Base-by-base conservation (phyloP, 2,888 invertebrate genomes). In the Phengaris arion region DNA sequence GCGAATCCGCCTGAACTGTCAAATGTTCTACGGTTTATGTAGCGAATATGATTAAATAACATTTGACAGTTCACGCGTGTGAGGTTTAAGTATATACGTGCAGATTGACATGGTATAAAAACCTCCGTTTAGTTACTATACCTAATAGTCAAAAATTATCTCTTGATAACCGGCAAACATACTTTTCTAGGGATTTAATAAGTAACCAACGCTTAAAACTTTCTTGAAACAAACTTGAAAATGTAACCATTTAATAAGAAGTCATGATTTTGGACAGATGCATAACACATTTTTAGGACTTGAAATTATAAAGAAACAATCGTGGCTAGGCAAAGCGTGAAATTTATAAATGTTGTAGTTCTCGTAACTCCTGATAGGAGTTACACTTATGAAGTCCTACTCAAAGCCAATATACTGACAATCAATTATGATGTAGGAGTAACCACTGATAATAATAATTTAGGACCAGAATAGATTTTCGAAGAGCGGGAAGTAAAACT, bases 1-100 rank as follows among this genome's bases (percentile, higher is more conserved):
- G 83, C 83, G 83, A 22, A 22, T 22, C 22, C 22, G 22, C 22
- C 22, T 22, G 22, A 22, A 22, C 22, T 22, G 22, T 22, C 22
- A 22, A 22, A 22, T 22, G 22, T 22, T 22, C 22, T 22, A 22
- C 22, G 22, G 22, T 22, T 22, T 22, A 22, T 22, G 22, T 22
- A 22, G 22, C 22, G 1, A 22, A 22, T 22, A 22, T 22, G 22
- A 22, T 22, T 22, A 22, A 22, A 22, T 22, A 74, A 57, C 13
- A 54, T 72, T 72, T 35, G 72, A 72, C 72, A 13, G 12, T 51
- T 72, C 22, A 35, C 13, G 13, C 15, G 22, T 46, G 45, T 45
- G 48, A 12, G 68, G n/a, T n/a, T 48, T 69, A 6, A 46, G n/a
- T n/a, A 13, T 4, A 45, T 48, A 46, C 48, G 8, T 8, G 6